A percentile compares a stretch with the other conserved stretches of the same genome.
Evolutionary conservation across 2,888 invertebrate genomes (phyloP).

Genomic region (Myopa tessellatipennis): DNA sequence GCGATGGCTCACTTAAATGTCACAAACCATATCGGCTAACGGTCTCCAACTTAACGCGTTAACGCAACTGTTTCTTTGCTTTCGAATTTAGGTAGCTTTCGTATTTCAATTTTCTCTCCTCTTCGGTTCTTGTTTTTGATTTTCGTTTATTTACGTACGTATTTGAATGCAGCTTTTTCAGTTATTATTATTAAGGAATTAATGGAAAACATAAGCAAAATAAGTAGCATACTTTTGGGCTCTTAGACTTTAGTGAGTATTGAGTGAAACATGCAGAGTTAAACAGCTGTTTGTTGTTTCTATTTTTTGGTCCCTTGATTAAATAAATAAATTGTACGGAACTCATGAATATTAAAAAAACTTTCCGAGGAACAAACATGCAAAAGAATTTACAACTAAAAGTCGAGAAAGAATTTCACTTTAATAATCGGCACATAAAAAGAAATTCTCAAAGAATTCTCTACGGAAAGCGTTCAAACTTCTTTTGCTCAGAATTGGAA

Average conservation of each 20-base stretch:
- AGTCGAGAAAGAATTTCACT: slow-evolving; percentile 4
- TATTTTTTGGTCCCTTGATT: too few relatives aligned
- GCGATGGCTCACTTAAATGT: slow-evolving; percentile 17
- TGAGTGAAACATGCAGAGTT: not conserved
- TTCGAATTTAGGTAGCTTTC: not conserved
- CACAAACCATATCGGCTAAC: slow-evolving; percentile 5
- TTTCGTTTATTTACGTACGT: not conserved
- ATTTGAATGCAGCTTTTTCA: not conserved
- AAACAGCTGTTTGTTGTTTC: too few relatives aligned
- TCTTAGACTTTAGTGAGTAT: not conserved
- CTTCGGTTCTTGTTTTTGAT: not conserved
- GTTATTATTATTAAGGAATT: not conserved
- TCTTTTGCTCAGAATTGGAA: too few relatives aligned
- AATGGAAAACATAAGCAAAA: not conserved
- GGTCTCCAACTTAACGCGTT: slow-evolving; percentile 7
- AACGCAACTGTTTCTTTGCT: slow-evolving; percentile 6
- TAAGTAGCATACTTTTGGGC: slow-evolving; percentile 9
- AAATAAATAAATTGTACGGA: not conserved
- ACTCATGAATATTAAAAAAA: not conserved
- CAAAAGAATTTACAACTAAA: not conserved
- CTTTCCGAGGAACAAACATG: not conserved
- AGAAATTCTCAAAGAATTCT: not conserved
- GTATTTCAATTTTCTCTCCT: not conserved
- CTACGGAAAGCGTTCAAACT: too few relatives aligned
- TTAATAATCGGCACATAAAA: not conserved